phyloP scores from a whole-genome alignment of 1,140 invertebrate species.

The Drosophila lowei region DNA sequence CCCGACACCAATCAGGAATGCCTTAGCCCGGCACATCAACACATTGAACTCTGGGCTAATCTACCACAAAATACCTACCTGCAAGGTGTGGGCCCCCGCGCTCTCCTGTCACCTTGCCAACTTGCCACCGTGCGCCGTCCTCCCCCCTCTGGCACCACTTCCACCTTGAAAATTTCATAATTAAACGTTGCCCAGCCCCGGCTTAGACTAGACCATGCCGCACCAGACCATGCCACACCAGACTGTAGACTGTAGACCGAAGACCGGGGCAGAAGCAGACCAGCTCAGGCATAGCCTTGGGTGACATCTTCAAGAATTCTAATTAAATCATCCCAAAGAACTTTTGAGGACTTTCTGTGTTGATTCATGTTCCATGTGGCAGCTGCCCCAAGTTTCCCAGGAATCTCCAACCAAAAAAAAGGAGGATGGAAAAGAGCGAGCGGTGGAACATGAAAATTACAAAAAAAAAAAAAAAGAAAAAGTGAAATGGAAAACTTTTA shows the following conservation, averaged over 20 bases:
- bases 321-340: conserved; percentile 79
- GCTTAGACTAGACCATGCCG: conserved; percentile 8
- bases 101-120: conserved; percentile 26
- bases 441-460: conserved; percentile 1
- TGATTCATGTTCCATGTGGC: conserved; percentile 77
- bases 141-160: conserved; percentile 2
- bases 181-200: conserved; percentile 58
- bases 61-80: conserved; percentile 49
- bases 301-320: conserved; percentile 77
- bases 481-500: conserved; percentile 50
- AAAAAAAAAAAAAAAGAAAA: conserved; percentile 36
- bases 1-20: conserved; percentile 30
- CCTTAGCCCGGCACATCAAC: conserved; percentile 36
- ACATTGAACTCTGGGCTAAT: conserved; percentile 62
- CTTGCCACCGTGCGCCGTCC: conserved; percentile 22
- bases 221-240: conserved; percentile 9
- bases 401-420: conserved; percentile 26
- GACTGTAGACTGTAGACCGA: not conserved
- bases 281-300: conserved; percentile 26
- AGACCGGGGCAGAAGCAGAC: not conserved
- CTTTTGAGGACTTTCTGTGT: conserved; percentile 74
- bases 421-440: not conserved
- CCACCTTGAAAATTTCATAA: conserved; percentile 79
- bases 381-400: conserved; percentile 65
- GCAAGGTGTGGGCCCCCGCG: not conserved